phyloP scores from a whole-genome alignment of 1,140 invertebrate genomes.

The Saccostrea cuccullata region DNA sequence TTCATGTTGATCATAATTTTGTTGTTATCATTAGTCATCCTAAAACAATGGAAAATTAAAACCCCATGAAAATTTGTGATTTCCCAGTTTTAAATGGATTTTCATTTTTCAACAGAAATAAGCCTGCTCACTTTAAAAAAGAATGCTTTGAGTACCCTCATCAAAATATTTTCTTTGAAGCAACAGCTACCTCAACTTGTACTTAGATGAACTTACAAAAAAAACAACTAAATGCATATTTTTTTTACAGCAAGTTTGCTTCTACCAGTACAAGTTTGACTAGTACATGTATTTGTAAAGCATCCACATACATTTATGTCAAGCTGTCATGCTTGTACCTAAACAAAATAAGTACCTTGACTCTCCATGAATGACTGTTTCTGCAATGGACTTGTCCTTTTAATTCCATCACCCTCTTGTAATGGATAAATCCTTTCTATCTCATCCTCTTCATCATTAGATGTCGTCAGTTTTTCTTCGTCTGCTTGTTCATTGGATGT shows the following conservation, averaged over 20 bases:
- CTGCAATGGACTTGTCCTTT: neutral
- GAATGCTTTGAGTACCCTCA: no score
- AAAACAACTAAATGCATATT: neutral
- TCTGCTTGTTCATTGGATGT: neutral
- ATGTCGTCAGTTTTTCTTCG: neutral
- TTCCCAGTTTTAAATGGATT: no score
- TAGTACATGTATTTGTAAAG: neutral
- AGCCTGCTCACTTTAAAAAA: no score
- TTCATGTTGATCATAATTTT: no score
- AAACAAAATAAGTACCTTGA: neutral
- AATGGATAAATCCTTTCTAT: neutral
- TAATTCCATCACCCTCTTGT: neutral
- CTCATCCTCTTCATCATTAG: neutral
- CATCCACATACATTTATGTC: no score
- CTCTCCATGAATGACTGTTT: neutral
- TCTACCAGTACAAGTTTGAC: neutral
- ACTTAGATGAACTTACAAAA: neutral
- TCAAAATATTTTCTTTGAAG: neutral
- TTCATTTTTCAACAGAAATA: no score
- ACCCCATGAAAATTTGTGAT: no score
- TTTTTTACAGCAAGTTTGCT: neutral
- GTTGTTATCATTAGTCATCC: no score
- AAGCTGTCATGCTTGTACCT: no score
- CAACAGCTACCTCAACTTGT: neutral
- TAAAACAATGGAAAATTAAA: no score